phyloP scores from a whole-genome alignment of 2,797 vertebrate genomes.

The Pangasius mekongensis region DNA sequence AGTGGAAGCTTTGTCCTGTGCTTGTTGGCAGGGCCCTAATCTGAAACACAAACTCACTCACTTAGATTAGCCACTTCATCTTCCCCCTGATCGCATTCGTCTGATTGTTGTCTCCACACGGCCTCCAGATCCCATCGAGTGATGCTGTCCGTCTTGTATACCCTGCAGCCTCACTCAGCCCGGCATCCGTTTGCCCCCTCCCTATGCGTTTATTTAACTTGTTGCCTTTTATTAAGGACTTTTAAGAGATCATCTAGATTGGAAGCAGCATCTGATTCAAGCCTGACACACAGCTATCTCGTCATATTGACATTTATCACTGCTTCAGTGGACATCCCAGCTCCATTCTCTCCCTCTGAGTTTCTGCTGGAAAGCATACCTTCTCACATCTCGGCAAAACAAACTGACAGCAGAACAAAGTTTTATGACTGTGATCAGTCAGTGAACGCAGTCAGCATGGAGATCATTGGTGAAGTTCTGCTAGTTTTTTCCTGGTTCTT shows the following conservation, averaged over 20 bases:
- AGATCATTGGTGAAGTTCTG: constrained; percentile 63
- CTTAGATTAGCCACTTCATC: constrained; percentile 61
- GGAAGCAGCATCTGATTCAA: constrained; percentile 26
- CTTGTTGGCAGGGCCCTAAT: constrained; percentile 76
- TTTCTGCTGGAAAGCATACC: constrained; percentile 40
- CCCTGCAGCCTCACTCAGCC: constrained; percentile 23
- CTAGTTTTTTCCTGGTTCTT: constrained; percentile 57
- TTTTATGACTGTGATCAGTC: constrained; percentile 70
- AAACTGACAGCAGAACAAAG: constrained; percentile 66
- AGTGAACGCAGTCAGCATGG: constrained; percentile 70
- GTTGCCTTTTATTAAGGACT: constrained; percentile 6
- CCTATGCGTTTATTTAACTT: constrained; percentile 13
- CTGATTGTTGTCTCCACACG: constrained; percentile 60
- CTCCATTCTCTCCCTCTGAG: neutral
- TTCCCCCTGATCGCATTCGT: constrained; percentile 67
- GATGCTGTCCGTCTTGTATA: constrained; percentile 58
- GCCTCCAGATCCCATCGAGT: constrained; percentile 64
- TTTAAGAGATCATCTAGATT: neutral
- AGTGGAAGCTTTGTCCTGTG: constrained; percentile 72
- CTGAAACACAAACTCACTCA: constrained; percentile 79
- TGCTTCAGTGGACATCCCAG: neutral
- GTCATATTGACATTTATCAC: neutral
- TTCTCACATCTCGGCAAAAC: constrained; percentile 63
- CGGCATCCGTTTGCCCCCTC: constrained; percentile 18
- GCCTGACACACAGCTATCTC: neutral